Evolutionary conservation across 2,797 vertebrate species (phyloP).

Genomic region (Sandelia bainsii): DNA sequence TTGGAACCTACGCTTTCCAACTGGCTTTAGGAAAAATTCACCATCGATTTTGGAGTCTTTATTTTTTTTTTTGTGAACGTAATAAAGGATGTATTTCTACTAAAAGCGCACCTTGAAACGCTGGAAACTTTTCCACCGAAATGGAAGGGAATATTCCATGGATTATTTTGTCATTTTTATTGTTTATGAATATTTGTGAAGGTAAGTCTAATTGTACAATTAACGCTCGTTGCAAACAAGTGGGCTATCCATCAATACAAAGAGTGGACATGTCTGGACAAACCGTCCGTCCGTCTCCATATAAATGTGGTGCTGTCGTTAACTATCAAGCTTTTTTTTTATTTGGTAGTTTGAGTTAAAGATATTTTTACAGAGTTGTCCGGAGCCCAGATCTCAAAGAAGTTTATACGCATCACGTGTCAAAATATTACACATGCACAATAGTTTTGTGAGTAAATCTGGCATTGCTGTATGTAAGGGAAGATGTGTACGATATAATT

Average conservation of each 20-base stretch:
- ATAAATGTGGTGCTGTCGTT: not conserved
- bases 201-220: slow-evolving; percentile 68
- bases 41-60: slow-evolving; percentile 75
- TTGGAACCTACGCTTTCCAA: slow-evolving; percentile 70
- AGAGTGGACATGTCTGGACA: slow-evolving; percentile 53
- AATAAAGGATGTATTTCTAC: slow-evolving; percentile 88
- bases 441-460: not conserved
- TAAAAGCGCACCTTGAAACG: slow-evolving; percentile 77
- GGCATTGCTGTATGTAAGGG: not conserved
- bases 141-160: slow-evolving; percentile 89
- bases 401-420: slow-evolving; percentile 23
- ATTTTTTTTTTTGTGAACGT: slow-evolving; percentile 74
- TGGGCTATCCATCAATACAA: not conserved
- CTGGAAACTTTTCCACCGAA: slow-evolving; percentile 84
- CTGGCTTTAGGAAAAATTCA: slow-evolving; percentile 74
- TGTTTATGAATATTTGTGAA: slow-evolving; percentile 76
- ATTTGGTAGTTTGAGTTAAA: not conserved
- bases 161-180: slow-evolving; percentile 85
- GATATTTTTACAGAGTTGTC: not conserved
- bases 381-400: not conserved
- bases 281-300: not conserved
- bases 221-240: not conserved
- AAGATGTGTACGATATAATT: not conserved
- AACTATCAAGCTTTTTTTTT: not conserved
- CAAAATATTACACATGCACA: not conserved